These are phyloP conservation scores for Propithecus coquereli DNA, from an alignment of 2,113 vertebrate genomes.

Conservation along the genomic window DNA sequence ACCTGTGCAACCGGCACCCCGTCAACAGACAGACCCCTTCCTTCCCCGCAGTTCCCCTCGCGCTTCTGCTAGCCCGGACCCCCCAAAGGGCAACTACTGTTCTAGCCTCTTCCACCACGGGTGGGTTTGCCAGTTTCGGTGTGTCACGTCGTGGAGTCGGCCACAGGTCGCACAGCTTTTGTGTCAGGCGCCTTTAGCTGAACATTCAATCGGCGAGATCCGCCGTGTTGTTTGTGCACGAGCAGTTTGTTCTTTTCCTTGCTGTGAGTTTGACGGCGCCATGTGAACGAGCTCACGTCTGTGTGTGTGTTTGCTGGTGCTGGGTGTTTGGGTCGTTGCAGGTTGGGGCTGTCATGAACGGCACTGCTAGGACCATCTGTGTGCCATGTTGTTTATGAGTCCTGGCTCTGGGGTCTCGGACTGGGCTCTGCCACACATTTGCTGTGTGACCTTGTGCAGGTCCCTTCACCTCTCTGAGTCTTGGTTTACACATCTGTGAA, in stretches of 20 bases:
- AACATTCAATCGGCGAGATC: fast-evolving
- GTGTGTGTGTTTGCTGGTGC: neutral
- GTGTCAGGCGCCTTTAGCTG: neutral
- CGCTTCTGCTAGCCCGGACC: too few relatives aligned
- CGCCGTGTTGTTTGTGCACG: fast-evolving
- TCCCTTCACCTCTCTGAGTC: neutral
- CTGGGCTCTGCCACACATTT: too few relatives aligned
- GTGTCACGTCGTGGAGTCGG: fast-evolving
- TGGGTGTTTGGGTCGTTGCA: neutral
- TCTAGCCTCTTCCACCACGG: neutral
- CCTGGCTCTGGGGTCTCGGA: neutral
- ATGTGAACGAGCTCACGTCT: fast-evolving
- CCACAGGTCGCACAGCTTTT: neutral
- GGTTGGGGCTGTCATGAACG: neutral
- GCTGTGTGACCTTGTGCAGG: neutral
- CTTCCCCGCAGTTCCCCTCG: fast-evolving
- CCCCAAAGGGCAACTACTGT: fast-evolving
- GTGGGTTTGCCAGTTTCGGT: neutral
- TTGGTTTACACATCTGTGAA: neutral
- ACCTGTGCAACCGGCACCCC: fast-evolving
- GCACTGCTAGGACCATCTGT: neutral
- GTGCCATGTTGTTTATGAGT: neutral
- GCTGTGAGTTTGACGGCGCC: neutral
- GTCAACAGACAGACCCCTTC: fast-evolving
- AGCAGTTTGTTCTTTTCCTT: neutral